Conservation (phyloP, 2,888 invertebrate species). For the Hypolimnas misippus region DNA sequence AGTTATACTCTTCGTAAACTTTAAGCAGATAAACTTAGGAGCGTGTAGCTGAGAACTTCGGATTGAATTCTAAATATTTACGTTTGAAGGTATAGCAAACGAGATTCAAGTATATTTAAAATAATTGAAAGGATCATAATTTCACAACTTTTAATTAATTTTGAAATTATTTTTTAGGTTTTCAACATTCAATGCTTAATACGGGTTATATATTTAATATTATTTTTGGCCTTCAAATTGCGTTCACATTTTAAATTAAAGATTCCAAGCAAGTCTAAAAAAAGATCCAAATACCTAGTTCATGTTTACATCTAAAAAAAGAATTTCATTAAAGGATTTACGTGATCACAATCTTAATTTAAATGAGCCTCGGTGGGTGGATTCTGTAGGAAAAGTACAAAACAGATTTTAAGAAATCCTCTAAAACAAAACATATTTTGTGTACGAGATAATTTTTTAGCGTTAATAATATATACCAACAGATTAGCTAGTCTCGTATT, state of each 20-base stretch:
- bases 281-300: conserved; percentile 30
- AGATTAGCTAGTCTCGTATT: no score
- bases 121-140: no score
- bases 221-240: background rate
- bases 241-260: background rate
- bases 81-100: background rate
- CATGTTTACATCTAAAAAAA: conserved; percentile 35
- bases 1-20: background rate
- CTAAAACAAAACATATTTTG: background rate
- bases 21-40: background rate
- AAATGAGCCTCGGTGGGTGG: conserved; percentile 9
- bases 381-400: background rate
- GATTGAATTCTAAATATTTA: conserved; percentile 2
- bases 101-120: no score
- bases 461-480: no score
- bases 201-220: no score
- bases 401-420: background rate
- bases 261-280: conserved; percentile 1
- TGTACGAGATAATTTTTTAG: background rate
- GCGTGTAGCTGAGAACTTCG: background rate
- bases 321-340: conserved; percentile 50
- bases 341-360: conserved; percentile 47
- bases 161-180: background rate
- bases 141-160: background rate
- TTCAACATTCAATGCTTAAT: background rate